Conservation (phyloP, 2,113 vertebrate genomes). For the Mustelus asterias region DNA sequence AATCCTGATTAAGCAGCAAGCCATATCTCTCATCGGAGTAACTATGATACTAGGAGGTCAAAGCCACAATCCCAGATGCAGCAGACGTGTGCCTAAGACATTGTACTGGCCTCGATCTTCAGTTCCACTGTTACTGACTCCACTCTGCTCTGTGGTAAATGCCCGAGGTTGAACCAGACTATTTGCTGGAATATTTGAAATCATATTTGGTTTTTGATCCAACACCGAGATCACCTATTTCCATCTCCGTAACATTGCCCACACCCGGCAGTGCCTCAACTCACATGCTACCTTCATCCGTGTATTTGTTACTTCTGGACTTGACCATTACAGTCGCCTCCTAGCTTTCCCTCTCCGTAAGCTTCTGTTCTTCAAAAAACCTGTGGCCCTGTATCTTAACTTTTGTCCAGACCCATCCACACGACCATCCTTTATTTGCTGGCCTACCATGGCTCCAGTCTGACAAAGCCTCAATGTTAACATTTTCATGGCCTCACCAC, state of each 20-base stretch:
- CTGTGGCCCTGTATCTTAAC: neutral
- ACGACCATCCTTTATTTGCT: neutral
- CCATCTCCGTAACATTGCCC: no score
- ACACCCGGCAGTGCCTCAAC: no score
- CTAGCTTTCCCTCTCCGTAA: no score
- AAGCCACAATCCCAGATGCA: neutral
- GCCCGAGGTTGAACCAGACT: neutral
- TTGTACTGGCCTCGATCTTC: neutral
- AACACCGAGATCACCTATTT: no score
- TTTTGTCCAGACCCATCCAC: neutral
- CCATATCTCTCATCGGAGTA: neutral
- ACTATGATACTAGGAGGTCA: neutral
- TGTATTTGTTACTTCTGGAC: no score
- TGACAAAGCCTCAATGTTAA: neutral
- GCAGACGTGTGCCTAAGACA: neutral
- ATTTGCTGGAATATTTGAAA: neutral
- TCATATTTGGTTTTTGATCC: neutral
- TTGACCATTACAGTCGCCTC: no score
- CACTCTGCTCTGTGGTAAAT: neutral
- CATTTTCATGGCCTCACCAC: neutral
- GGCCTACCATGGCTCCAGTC: neutral
- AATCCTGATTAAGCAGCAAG: neutral
- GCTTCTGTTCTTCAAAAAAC: no score
- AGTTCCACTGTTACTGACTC: neutral
- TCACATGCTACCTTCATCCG: no score